These are phyloP conservation scores for Tauraco hartlaubi DNA, from an alignment of 2,797 vertebrate genomes.

Conservation along the genomic window DNA sequence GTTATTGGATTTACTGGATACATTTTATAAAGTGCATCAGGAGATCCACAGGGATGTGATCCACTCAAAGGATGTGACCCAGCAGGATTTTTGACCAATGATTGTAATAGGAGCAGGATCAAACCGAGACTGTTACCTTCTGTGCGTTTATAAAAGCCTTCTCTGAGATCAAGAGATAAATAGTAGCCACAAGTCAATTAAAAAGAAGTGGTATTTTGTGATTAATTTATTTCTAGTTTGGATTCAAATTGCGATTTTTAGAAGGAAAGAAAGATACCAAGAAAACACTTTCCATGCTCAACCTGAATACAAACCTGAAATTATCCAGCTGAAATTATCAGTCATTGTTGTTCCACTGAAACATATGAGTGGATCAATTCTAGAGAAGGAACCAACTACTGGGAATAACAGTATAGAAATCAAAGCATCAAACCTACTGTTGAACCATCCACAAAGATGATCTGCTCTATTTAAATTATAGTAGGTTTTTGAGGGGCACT, in stretches of 20 bases:
- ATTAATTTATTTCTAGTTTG: background rate
- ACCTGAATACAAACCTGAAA: background rate
- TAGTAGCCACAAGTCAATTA: background rate
- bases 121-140: background rate
- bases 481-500: background rate
- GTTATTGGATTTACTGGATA: conserved; percentile 8
- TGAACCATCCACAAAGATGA: background rate
- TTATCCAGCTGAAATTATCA: background rate
- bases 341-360: background rate
- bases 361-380: background rate
- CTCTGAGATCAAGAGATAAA: background rate
- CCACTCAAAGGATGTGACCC: background rate
- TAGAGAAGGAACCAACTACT: background rate
- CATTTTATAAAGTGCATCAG: conserved; percentile 25
- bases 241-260: background rate
- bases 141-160: background rate
- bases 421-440: background rate
- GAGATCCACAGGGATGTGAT: background rate
- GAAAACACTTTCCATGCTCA: background rate
- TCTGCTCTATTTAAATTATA: background rate
- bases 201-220: background rate
- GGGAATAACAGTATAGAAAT: background rate
- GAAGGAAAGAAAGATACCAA: background rate
- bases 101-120: background rate
- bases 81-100: conserved; percentile 8